Conservation (phyloP, 2,113 vertebrate genomes). For the Rhinichthys klamathensis region DNA sequence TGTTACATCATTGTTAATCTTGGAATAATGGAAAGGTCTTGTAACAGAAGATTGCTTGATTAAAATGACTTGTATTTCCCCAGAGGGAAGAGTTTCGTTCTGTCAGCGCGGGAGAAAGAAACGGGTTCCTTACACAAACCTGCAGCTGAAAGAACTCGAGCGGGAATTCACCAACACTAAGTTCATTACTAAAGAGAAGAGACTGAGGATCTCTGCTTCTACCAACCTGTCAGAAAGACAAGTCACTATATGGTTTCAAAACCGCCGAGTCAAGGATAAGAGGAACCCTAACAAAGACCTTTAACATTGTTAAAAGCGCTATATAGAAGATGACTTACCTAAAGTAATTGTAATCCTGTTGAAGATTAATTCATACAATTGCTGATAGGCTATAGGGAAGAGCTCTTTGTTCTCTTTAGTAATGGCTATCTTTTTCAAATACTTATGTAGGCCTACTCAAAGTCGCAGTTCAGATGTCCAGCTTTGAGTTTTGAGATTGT, state of each 20-base stretch:
- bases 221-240: conserved; percentile 87
- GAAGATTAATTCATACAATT: neutral
- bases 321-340: neutral
- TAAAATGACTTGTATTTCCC: conserved; percentile 15
- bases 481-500: neutral
- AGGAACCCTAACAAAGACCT: conserved; percentile 71
- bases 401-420: neutral
- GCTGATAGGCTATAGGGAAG: neutral
- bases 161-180: conserved; percentile 89
- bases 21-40: neutral
- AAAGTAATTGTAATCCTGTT: conserved; percentile 57
- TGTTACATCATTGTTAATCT: neutral
- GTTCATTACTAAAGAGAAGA: conserved; percentile 99
- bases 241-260: conserved; percentile 93
- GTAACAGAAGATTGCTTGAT: neutral
- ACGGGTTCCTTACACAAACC: conserved; percentile 62
- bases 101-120: conserved; percentile 63
- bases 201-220: conserved; percentile 87
- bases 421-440: neutral
- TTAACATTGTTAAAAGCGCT: no score
- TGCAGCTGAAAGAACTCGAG: conserved; percentile 76
- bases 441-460: neutral
- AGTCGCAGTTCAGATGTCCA: neutral
- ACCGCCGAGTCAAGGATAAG: conserved; percentile 88
- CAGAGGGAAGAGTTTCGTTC: conserved; percentile 52